phyloP scores from a whole-genome alignment of 2,113 vertebrate species.

The Laterallus jamaicensis region DNA sequence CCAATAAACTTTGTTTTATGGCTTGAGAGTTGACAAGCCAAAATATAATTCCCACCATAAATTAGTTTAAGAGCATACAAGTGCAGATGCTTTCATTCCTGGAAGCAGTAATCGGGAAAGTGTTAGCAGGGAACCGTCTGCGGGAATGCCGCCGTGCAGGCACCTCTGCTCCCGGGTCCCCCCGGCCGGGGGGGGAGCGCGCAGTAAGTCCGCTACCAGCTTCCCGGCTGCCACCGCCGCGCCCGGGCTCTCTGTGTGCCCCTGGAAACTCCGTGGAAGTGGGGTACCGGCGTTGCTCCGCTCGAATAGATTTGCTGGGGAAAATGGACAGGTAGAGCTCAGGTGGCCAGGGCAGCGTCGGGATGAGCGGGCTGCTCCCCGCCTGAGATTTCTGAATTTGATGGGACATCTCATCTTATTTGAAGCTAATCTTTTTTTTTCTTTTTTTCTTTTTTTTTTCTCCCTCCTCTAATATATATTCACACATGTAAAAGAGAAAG shows the following conservation, averaged over 20 bases:
- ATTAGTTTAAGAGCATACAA: conserved; percentile 95
- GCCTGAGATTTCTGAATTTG: neutral
- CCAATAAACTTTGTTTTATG: conserved; percentile 99
- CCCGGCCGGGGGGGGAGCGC: conserved; percentile 64
- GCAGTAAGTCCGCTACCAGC: conserved; percentile 83
- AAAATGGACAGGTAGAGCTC: neutral
- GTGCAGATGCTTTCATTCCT: conserved; percentile 94
- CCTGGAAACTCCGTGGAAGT: neutral
- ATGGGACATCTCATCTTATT: neutral
- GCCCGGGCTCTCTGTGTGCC: neutral
- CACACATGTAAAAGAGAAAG: neutral
- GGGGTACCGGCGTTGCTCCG: neutral
- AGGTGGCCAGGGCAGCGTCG: neutral
- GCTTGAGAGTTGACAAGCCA: conserved; percentile 99
- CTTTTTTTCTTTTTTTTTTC: no score
- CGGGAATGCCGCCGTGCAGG: conserved; percentile 72
- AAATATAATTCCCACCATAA: conserved; percentile 99
- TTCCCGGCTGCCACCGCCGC: neutral
- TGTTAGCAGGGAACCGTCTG: conserved; percentile 77
- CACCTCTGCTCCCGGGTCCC: conserved; percentile 59
- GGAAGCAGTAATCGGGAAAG: conserved; percentile 83
- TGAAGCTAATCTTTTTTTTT: neutral
- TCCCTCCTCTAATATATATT: no score
- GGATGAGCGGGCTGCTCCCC: neutral
- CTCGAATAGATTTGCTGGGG: neutral